Evolutionary conservation across 2,888 invertebrate genomes (phyloP).

Genomic region (Cynaeus angustus): DNA sequence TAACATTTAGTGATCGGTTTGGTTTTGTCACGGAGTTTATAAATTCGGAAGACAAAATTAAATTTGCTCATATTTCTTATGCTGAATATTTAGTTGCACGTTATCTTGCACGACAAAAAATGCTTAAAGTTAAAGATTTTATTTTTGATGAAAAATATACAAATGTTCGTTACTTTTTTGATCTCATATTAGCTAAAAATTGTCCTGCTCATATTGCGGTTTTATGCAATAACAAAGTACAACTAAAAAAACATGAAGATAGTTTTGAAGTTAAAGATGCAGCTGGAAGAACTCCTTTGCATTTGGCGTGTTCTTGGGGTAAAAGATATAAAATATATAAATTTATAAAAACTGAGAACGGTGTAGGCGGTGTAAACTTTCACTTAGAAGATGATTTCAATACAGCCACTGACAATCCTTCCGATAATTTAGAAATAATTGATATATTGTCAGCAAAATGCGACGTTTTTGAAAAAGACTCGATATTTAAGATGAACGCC

Average conservation of each 20-base stretch:
- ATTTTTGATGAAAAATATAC: not conserved
- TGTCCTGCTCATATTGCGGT: slow-evolving; percentile 22
- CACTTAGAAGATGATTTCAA: too few species aligned
- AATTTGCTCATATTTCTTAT: slow-evolving; percentile 8
- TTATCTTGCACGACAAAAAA: slow-evolving; percentile 7
- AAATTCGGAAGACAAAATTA: not conserved
- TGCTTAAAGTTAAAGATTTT: not conserved
- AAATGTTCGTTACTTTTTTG: slow-evolving; percentile 14
- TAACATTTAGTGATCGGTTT: too few species aligned
- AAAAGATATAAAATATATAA: not conserved
- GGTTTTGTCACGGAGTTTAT: not conserved
- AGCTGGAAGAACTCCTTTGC: not conserved
- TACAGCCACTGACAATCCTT: too few species aligned
- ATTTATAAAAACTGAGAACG: too few species aligned
- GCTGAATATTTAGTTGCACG: slow-evolving; percentile 23
- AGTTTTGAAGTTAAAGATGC: not conserved
- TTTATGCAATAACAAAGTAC: slow-evolving; percentile 5
- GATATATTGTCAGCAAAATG: too few species aligned
- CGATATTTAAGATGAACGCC: too few species aligned
- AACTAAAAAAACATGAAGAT: not conserved
- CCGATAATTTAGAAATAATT: too few species aligned
- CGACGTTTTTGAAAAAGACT: too few species aligned
- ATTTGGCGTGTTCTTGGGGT: slow-evolving; percentile 5
- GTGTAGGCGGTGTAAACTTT: too few species aligned
- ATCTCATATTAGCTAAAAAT: slow-evolving; percentile 13